Base-by-base conservation (phyloP, 1,140 invertebrate species). In the Potamilus streckersoni region DNA sequence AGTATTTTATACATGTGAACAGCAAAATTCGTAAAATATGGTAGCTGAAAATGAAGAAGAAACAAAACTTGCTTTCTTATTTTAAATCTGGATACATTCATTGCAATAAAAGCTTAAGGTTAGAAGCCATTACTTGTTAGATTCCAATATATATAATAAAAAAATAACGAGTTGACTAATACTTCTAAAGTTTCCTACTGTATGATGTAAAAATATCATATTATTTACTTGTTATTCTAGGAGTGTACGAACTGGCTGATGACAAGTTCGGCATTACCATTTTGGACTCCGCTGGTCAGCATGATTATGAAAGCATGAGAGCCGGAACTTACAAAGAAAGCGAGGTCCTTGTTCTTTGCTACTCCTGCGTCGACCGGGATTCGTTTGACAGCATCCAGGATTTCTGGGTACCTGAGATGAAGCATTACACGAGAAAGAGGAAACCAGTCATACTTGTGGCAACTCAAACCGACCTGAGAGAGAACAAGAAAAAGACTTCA, bases 261-360 rank as follows among this genome's bases (percentile, higher is more conserved):
- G 64, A 69, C 15, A 77, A 77, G 58, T 71, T 72, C 27, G 73
- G 73, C 60, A 16, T 77, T 4, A 77, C 70, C 68, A 77, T 77
- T 69, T 49, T 77, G 14, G 75, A 77, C 75, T 69, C 68, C 65
- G 75, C 75, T 19, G 75, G 75, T 56, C 75, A 77, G 38, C 75
- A 77, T 56, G 75, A 77, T 60, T 77, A 77, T 60, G 75, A 72
- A 71, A 77, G 31, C 14, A 77, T 77, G 75, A 70, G 75, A 19
- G 67, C 70, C 2, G 72, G 63, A 19, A 61, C 75, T 0, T 77
- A 77, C 69, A 77, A 77, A 23, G 75, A 77, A 57, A 72, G 69
- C 64, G 97, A 99, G 90, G 97, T 99, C 69, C 98, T 99, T 91
- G 94, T 99, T 76, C 97, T 99, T 60, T 99, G 98, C 92, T 99